These are phyloP conservation scores for Vespertilio murinus DNA, from an alignment of 2,797 vertebrate genomes.

Conservation along the genomic window DNA sequence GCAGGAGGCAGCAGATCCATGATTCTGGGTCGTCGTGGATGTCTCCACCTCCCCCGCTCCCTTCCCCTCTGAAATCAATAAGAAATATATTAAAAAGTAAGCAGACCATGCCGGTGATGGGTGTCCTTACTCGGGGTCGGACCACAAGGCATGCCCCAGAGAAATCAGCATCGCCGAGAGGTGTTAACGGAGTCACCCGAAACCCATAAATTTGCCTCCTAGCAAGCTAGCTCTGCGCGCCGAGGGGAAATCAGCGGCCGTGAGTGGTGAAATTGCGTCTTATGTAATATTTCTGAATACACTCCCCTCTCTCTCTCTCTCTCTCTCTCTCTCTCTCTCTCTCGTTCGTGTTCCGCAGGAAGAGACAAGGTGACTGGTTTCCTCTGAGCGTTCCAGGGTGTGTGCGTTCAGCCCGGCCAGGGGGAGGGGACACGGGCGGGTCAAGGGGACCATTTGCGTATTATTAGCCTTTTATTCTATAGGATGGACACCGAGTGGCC, in stretches of 20 bases:
- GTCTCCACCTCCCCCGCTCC: no score
- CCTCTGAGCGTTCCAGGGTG: neutral
- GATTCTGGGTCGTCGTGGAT: no score
- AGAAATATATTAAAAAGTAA: neutral
- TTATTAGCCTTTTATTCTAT: no score
- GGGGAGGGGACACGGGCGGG: no score
- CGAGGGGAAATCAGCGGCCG: constrained; percentile 6
- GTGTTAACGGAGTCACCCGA: neutral
- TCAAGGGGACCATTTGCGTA: no score
- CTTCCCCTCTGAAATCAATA: neutral
- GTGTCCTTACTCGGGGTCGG: neutral
- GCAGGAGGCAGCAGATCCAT: no score
- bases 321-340: no score
- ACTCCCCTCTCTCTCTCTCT: no score
- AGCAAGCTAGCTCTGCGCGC: neutral
- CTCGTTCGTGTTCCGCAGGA: neutral
- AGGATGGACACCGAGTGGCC: no score
- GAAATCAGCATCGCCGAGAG: neutral
- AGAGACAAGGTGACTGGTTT: neutral
- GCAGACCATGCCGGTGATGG: neutral
- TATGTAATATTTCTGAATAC: constrained; percentile 7
- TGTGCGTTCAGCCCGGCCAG: no score
- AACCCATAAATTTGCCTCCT: neutral
- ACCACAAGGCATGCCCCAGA: neutral
- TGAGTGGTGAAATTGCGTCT: neutral